Conservation (phyloP, 2,888 invertebrate genomes). For the Neuroscelio doddi region DNA sequence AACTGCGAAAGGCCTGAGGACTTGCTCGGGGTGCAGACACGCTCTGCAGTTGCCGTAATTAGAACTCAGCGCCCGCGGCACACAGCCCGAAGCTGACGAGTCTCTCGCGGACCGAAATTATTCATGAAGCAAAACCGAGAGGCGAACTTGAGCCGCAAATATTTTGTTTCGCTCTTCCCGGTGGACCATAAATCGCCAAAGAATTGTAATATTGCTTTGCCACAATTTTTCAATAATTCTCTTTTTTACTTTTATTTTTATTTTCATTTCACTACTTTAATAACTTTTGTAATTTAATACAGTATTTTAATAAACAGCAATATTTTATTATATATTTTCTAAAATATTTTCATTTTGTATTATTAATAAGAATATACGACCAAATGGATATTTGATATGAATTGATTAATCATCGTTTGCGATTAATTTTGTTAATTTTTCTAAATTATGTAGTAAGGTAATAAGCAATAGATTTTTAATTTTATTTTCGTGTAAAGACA, state of each 20-base stretch:
- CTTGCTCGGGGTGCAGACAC: slow-evolving; percentile 60
- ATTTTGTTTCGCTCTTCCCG: slow-evolving; percentile 63
- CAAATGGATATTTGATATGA: not conserved
- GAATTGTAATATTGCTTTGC: slow-evolving; percentile 34
- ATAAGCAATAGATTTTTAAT: not conserved
- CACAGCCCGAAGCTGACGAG: slow-evolving; percentile 66
- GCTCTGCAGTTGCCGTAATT: slow-evolving; percentile 70
- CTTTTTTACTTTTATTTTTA: too few species aligned
- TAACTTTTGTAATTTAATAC: too few species aligned
- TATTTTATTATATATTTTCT: too few species aligned
- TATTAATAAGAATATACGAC: not conserved
- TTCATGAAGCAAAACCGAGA: slow-evolving; percentile 67
- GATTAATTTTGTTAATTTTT: too few species aligned
- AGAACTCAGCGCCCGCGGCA: slow-evolving; percentile 68
- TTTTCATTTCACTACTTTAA: too few species aligned
- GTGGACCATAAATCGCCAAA: slow-evolving; percentile 42
- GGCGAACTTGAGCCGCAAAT: slow-evolving; percentile 68
- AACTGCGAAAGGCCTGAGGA: slow-evolving; percentile 61
- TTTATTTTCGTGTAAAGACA: too few species aligned
- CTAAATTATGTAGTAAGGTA: too few species aligned
- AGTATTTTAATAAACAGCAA: too few species aligned
- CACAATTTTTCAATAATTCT: too few species aligned
- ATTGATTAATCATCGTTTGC: too few species aligned
- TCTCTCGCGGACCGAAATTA: slow-evolving; percentile 69
- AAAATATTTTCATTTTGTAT: too few species aligned